A percentile compares a stretch with the other conserved stretches of the same genome.
phyloP scores from a whole-genome alignment of 2,113 vertebrate genomes.

The Thamnaconus septentrionalis region DNA sequence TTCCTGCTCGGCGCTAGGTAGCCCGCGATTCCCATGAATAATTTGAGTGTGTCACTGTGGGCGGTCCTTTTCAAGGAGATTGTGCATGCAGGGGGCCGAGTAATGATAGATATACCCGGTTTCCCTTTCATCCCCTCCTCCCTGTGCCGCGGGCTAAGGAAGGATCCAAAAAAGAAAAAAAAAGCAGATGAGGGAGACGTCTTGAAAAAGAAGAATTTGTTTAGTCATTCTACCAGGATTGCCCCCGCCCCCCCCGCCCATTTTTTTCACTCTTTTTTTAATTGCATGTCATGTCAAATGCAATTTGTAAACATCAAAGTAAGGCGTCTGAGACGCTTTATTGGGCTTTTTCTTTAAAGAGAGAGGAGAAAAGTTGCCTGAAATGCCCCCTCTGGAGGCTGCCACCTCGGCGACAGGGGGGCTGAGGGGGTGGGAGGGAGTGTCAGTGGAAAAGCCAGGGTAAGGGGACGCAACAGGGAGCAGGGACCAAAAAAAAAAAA shows the following conservation, averaged over 20 bases:
- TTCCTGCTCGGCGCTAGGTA: conserved; percentile 62
- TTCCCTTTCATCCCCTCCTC: conserved; percentile 29
- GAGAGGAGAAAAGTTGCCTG: no score
- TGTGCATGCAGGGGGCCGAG: conserved; percentile 53
- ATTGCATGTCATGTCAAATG: no score
- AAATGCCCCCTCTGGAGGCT: no score
- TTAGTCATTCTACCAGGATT: no score
- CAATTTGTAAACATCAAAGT: no score
- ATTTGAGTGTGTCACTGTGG: conserved; percentile 70
- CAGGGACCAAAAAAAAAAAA: conserved; percentile 24
- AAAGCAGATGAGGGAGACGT: no score
- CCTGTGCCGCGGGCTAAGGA: conserved; percentile 63
- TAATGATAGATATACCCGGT: conserved; percentile 65
- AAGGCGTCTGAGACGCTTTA: no score
- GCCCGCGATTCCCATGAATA: conserved; percentile 71
- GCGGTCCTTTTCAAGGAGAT: conserved; percentile 65
- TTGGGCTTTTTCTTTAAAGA: no score
- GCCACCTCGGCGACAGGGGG: neutral
- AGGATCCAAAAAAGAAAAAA: conserved; percentile 37
- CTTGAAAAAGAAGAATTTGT: no score
- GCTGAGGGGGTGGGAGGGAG: conserved; percentile 52
- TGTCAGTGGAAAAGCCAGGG: conserved; percentile 54
- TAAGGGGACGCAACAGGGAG: conserved; percentile 32
- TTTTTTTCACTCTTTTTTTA: no score
- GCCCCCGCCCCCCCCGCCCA: no score